A percentile compares a stretch with the other conserved stretches of the same genome.
These are phyloP conservation scores for Yponomeuta plumbellus DNA, from an alignment of 2,888 invertebrate species.

Conservation along the genomic window DNA sequence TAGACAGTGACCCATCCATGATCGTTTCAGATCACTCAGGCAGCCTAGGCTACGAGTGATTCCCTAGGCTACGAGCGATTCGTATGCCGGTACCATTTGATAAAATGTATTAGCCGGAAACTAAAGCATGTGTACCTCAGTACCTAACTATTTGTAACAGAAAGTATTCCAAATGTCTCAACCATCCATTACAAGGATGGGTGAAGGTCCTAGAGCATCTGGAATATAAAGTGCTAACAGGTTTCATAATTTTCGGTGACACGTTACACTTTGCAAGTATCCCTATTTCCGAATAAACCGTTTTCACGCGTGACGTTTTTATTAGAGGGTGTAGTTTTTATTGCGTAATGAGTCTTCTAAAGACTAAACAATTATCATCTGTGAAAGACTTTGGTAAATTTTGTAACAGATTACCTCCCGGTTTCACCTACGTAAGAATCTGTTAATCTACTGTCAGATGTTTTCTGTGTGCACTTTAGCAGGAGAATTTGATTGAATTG, in stretches of 20 bases:
- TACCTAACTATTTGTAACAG: not conserved
- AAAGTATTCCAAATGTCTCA: not conserved
- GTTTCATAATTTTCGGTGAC: not conserved
- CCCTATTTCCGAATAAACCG: constrained; percentile 49
- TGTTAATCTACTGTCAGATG: too few relatives aligned
- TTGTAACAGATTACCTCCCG: too few relatives aligned
- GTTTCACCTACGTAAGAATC: too few relatives aligned
- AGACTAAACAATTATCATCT: too few relatives aligned
- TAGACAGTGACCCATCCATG: too few relatives aligned
- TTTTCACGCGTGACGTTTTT: constrained; percentile 24
- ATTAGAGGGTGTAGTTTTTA: not conserved
- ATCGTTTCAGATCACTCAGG: too few relatives aligned
- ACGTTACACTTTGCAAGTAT: constrained; percentile 40
- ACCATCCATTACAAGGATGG: not conserved
- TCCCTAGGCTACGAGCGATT: too few relatives aligned
- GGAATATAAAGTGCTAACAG: constrained; percentile 1
- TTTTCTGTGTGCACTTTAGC: too few relatives aligned
- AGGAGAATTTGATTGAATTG: too few relatives aligned
- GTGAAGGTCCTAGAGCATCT: not conserved
- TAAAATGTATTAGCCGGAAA: not conserved
- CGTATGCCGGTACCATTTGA: not conserved
- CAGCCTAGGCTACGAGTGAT: too few relatives aligned
- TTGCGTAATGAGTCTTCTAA: too few relatives aligned
- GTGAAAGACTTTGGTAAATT: too few relatives aligned
- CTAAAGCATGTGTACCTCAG: not conserved